phyloP scores from a whole-genome alignment of 2,113 vertebrate species.

The Amphiprion ocellaris region DNA sequence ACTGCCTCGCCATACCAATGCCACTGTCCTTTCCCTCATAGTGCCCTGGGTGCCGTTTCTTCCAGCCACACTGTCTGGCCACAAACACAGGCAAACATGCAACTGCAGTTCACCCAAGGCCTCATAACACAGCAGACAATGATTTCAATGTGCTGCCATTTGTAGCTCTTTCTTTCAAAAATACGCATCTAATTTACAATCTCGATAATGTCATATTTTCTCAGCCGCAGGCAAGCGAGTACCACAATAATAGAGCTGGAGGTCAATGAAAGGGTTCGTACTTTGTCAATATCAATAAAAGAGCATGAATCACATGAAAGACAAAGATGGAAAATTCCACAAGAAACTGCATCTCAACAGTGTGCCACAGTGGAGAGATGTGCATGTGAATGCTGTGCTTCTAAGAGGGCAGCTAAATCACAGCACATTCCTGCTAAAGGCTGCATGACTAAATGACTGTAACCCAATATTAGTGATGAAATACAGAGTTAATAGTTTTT shows the following conservation, averaged over 20 bases:
- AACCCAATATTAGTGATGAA: constrained; percentile 57
- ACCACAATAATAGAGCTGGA: constrained; percentile 44
- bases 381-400: constrained; percentile 7
- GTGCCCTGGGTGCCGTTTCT: constrained; percentile 33
- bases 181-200: constrained; percentile 37
- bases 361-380: constrained; percentile 5
- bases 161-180: constrained; percentile 31
- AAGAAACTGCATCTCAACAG: constrained; percentile 19
- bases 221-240: constrained; percentile 12
- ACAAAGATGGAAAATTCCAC: constrained; percentile 46
- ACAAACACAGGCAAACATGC: constrained; percentile 55
- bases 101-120: constrained; percentile 44
- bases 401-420: constrained; percentile 32
- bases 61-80: constrained; percentile 60
- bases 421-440: constrained; percentile 34
- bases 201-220: constrained; percentile 23
- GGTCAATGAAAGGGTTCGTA: constrained; percentile 27
- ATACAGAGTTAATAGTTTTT: constrained; percentile 31
- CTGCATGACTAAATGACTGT: constrained; percentile 57
- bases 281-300: constrained; percentile 25
- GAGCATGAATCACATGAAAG: constrained; percentile 8
- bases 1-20: constrained; percentile 13
- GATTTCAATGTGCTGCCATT: constrained; percentile 36
- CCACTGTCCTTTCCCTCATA: constrained; percentile 6
- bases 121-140: constrained; percentile 30